A percentile compares a stretch with the other conserved stretches of the same genome.
phyloP scores from a whole-genome alignment of 2,113 vertebrate species.

The Crotalus horridus region DNA sequence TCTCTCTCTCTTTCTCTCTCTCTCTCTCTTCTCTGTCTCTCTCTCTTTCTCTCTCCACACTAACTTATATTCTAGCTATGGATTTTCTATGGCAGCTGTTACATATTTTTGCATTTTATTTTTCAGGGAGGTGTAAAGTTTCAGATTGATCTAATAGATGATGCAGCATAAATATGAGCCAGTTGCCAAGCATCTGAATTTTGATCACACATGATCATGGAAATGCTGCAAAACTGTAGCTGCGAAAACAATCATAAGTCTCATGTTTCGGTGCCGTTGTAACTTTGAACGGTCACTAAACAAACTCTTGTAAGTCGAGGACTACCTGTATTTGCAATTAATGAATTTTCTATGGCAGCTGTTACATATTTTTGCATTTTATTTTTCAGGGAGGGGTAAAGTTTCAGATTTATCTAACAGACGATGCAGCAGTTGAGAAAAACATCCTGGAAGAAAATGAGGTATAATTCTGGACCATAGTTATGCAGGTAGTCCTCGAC shows the following conservation, averaged over 20 bases:
- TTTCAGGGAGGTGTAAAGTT: constrained; percentile 85
- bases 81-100: not conserved
- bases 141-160: constrained; percentile 78
- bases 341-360: not conserved
- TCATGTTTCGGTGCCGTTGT: no score
- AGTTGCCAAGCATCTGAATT: no score
- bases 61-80: not conserved
- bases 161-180: constrained; percentile 1
- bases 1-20: no score
- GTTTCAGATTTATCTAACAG: constrained; percentile 84
- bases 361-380: not conserved
- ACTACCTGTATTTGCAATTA: no score
- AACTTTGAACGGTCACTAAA: no score
- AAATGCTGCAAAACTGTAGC: no score
- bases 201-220: no score
- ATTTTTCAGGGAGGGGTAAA: constrained; percentile 79
- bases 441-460: constrained; percentile 44
- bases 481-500: not conserved
- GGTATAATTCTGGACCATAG: constrained; percentile 41
- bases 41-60: not conserved
- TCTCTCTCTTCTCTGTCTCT: not conserved
- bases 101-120: constrained; percentile 19
- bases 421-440: constrained; percentile 54
- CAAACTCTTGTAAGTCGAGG: no score
- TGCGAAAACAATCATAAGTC: no score